Evolutionary conservation across 2,113 vertebrate species (phyloP).

Genomic region (Zosterops hypoxanthus): DNA sequence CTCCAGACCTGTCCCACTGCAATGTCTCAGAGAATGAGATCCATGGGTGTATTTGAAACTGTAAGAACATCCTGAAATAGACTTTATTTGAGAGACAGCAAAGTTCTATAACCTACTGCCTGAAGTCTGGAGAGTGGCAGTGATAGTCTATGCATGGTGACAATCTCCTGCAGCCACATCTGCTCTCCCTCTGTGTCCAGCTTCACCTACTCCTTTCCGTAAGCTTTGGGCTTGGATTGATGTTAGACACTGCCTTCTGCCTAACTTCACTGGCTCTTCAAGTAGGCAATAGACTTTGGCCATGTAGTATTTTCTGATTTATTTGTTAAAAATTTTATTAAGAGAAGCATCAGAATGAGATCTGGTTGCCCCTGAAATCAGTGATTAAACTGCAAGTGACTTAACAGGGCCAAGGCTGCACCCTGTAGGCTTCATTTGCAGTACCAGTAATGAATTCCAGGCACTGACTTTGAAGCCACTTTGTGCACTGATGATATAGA

Average conservation of each 20-base stretch:
- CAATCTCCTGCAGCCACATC: not conserved
- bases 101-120: not conserved
- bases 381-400: not conserved
- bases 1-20: not conserved
- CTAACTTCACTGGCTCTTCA: not conserved
- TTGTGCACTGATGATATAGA: not conserved
- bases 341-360: not conserved
- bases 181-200: not conserved
- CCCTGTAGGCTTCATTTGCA: not conserved
- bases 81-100: not conserved
- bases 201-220: not conserved
- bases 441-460: conserved; percentile 18
- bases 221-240: not conserved
- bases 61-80: not conserved
- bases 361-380: not conserved
- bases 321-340: not conserved
- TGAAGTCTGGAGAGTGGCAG: not conserved
- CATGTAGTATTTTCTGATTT: not conserved
- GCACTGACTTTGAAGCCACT: not conserved
- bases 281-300: not conserved
- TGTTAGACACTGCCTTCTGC: not conserved
- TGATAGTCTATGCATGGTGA: not conserved
- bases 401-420: not conserved
- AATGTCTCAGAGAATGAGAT: fast-evolving
- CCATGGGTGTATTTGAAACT: not conserved